Percentiles rank a stretch among this genome's conserved stretches.
Conservation (phyloP, 1,140 invertebrate species). For the Ceratosolen solmsi region DNA sequence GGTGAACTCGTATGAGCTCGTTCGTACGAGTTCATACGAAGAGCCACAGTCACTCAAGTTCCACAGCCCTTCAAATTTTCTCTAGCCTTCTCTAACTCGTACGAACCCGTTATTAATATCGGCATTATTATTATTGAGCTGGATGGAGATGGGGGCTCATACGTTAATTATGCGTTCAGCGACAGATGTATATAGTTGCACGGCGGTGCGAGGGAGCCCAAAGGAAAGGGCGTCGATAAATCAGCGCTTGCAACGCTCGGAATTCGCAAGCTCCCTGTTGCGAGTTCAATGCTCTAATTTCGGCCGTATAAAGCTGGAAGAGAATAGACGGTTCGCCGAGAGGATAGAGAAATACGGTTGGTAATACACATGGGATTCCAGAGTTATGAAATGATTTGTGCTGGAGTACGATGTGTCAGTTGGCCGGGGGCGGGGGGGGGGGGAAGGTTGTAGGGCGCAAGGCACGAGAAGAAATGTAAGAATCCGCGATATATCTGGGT, state of each 20-base stretch:
- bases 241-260: neutral
- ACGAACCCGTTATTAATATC: neutral
- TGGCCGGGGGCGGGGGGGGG: too few relatives aligned
- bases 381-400: slow-evolving; percentile 1
- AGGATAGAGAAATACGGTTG: neutral
- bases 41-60: neutral
- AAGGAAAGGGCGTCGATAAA: slow-evolving; percentile 43
- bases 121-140: slow-evolving; percentile 21
- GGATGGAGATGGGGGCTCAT: neutral
- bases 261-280: neutral
- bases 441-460: neutral
- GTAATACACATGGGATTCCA: neutral
- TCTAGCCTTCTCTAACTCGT: neutral
- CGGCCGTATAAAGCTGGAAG: neutral
- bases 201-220: neutral
- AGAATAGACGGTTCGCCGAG: neutral
- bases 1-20: too few relatives aligned
- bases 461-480: neutral
- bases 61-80: neutral
- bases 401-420: neutral
- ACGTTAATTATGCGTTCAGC: slow-evolving; percentile 34
- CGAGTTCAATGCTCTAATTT: slow-evolving; percentile 48
- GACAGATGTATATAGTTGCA: neutral
- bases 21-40: neutral
- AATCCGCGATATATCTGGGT: neutral